Conservation (phyloP, 2,888 invertebrate species). For the Hirudinaria manillensis region DNA sequence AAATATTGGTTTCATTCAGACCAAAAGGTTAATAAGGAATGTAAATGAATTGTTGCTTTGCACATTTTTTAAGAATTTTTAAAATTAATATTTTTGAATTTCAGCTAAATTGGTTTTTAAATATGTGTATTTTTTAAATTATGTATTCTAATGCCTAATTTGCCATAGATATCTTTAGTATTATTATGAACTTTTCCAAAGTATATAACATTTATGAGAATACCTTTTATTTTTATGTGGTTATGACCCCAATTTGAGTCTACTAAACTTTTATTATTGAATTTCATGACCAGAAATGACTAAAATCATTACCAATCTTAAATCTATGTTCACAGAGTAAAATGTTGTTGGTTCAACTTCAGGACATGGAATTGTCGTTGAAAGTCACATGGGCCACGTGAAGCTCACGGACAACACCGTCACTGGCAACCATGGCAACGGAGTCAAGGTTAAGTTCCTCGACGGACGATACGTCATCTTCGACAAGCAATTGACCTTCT, state of each 20-base stretch:
- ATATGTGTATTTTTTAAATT: too few species aligned
- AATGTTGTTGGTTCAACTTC: conserved; percentile 19
- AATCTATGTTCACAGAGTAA: background rate
- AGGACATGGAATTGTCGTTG: conserved; percentile 52
- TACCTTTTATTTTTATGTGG: too few species aligned
- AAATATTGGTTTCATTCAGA: too few species aligned
- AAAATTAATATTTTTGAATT: too few species aligned
- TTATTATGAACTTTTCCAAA: too few species aligned
- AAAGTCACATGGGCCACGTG: conserved; percentile 50
- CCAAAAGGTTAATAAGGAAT: too few species aligned
- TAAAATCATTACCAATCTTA: background rate
- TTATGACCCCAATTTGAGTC: background rate
- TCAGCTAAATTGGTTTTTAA: too few species aligned
- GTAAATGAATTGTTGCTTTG: too few species aligned
- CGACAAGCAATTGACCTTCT: conserved; percentile 44
- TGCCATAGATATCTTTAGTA: too few species aligned
- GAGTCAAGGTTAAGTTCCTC: conserved; percentile 47
- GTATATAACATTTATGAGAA: too few species aligned
- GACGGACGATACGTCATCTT: conserved; percentile 41
- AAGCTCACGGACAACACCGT: conserved; percentile 45
- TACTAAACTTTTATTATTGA: background rate
- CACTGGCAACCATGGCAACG: conserved; percentile 45
- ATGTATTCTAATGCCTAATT: too few species aligned
- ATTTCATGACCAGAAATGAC: background rate
- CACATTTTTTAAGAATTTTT: too few species aligned